phyloP scores from a whole-genome alignment of 2,888 invertebrate genomes.

The Ceratothoa steindachneri region DNA sequence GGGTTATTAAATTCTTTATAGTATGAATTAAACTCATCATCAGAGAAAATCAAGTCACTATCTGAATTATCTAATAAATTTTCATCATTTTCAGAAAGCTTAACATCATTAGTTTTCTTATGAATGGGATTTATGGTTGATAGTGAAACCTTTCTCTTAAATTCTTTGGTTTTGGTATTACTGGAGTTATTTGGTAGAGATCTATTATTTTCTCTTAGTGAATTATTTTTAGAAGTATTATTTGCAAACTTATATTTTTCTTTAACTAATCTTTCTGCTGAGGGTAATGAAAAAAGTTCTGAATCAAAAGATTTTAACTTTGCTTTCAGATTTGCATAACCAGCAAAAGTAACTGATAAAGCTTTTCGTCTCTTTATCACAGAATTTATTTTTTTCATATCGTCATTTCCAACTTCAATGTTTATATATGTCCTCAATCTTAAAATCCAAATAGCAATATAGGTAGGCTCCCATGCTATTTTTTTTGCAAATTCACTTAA shows the following conservation, averaged over 20 bases:
- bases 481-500: constrained; percentile 38
- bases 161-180: too few species aligned
- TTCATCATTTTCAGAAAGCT: neutral
- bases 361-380: constrained; percentile 41
- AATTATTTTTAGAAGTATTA: too few species aligned
- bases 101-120: too few species aligned
- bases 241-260: neutral
- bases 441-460: constrained; percentile 32
- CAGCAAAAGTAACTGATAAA: constrained; percentile 29
- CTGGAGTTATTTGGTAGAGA: too few species aligned
- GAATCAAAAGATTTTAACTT: constrained; percentile 35
- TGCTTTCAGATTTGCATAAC: neutral
- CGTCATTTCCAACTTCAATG: constrained; percentile 15
- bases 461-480: constrained; percentile 31
- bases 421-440: constrained; percentile 18
- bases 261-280: neutral
- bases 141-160: too few species aligned
- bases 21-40: neutral
- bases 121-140: too few species aligned
- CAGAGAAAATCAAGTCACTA: neutral
- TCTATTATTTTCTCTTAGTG: too few species aligned
- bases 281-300: constrained; percentile 24
- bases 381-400: constrained; percentile 31
- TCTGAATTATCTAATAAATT: neutral
- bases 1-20: neutral